Conservation (phyloP, 2,113 vertebrate species). For the Myotis yumanensis region DNA sequence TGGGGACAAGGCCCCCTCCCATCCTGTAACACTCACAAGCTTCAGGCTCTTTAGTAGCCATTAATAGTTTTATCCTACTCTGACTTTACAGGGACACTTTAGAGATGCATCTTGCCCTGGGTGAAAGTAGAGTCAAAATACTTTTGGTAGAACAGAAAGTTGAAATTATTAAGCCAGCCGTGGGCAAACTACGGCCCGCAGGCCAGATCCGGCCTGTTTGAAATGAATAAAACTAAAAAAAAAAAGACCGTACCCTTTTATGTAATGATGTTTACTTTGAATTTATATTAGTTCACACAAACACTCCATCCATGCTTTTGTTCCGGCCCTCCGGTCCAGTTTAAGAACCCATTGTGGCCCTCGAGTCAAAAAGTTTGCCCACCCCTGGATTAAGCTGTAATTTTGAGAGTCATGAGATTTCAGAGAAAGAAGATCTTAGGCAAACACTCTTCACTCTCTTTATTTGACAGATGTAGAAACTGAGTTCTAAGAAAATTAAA, state of each 20-base stretch:
- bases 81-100: background rate
- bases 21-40: background rate
- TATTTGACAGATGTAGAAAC: background rate
- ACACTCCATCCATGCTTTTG: too few species aligned
- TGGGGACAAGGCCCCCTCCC: background rate
- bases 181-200: too few species aligned
- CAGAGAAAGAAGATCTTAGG: background rate
- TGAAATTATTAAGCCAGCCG: background rate
- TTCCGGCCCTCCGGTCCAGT: too few species aligned
- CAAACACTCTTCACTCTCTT: background rate
- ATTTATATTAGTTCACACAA: too few species aligned
- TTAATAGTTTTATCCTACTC: background rate
- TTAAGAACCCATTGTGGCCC: too few species aligned
- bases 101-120: background rate
- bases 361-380: too few species aligned
- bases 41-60: background rate
- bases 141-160: background rate
- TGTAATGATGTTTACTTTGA: too few species aligned
- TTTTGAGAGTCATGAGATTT: background rate
- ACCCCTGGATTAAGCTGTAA: background rate
- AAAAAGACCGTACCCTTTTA: too few species aligned
- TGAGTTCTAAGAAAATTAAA: constrained; percentile 36
- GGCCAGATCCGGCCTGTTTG: too few species aligned
- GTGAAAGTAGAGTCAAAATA: background rate
- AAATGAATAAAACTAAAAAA: too few species aligned